phyloP scores from a whole-genome alignment of 2,797 vertebrate genomes.

The Pelodytes ibericus region DNA sequence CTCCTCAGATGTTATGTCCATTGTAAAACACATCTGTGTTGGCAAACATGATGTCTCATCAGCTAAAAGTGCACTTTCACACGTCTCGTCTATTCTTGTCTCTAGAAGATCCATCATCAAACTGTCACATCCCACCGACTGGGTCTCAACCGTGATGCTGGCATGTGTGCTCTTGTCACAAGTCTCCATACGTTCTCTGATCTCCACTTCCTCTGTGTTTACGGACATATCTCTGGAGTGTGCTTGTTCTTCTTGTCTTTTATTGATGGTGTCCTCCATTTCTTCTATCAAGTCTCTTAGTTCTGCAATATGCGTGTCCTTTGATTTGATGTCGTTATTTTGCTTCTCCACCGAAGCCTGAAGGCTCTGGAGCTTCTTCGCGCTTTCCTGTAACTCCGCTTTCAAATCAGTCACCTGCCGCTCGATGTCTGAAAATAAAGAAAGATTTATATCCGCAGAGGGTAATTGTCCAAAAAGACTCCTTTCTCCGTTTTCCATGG shows the following conservation, averaged over 20 bases:
- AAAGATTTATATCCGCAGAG: constrained; percentile 2
- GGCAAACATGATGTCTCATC: constrained; percentile 22
- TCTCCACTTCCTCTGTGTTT: constrained; percentile 64
- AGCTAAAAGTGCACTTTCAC: not conserved
- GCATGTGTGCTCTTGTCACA: constrained; percentile 71
- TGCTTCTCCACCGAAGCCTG: constrained; percentile 77
- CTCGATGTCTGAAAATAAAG: constrained; percentile 68
- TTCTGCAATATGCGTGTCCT: constrained; percentile 81
- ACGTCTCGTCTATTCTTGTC: constrained; percentile 26
- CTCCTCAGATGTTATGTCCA: not conserved
- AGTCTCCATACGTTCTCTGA: constrained; percentile 37
- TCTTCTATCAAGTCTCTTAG: constrained; percentile 73
- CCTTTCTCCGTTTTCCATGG: constrained; percentile 38
- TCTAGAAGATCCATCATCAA: not conserved
- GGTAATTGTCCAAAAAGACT: constrained; percentile 54
- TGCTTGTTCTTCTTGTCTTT: constrained; percentile 38
- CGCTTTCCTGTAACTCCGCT: constrained; percentile 78
- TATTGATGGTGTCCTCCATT: constrained; percentile 55
- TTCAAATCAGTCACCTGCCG: constrained; percentile 80
- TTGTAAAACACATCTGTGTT: not conserved
- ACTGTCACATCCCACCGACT: constrained; percentile 51
- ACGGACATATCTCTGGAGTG: constrained; percentile 63
- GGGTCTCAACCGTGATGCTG: constrained; percentile 58
- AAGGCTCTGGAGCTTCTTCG: constrained; percentile 78
- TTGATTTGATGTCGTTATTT: constrained; percentile 79